Percentiles rank a stretch among this genome's conserved stretches.
These are phyloP conservation scores for Gasterosteus aculeatus DNA, from an alignment of 2,113 vertebrate genomes.

Conservation along the genomic window DNA sequence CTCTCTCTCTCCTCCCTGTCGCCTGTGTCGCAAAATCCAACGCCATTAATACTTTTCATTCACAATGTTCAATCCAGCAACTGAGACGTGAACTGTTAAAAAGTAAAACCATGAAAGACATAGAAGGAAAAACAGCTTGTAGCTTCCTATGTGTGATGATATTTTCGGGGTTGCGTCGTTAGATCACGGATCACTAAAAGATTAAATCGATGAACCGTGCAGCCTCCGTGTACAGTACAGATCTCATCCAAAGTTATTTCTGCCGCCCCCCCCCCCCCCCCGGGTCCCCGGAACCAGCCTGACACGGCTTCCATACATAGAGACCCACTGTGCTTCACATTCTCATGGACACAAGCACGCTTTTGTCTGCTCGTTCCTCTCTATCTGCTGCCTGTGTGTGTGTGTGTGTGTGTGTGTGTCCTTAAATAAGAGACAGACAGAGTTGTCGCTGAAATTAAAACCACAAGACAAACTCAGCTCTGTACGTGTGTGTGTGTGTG, in stretches of 20 bases:
- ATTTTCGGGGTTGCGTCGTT: neutral
- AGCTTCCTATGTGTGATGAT: neutral
- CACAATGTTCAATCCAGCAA: too few relatives aligned
- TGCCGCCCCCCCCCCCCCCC: neutral
- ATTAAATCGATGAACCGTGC: neutral
- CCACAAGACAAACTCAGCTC: neutral
- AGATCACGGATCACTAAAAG: neutral
- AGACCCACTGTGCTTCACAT: constrained; percentile 79
- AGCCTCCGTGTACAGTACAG: neutral
- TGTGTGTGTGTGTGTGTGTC: constrained; percentile 46
- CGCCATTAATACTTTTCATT: constrained; percentile 17
- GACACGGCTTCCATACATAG: constrained; percentile 75
- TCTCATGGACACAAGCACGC: constrained; percentile 78
- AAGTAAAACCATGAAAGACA: too few relatives aligned
- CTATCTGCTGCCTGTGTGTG: constrained; percentile 50
- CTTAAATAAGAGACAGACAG: constrained; percentile 14
- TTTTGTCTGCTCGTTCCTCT: constrained; percentile 73
- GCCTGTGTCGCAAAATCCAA: neutral
- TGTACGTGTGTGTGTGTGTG: too few relatives aligned
- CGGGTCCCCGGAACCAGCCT: constrained; percentile 63
- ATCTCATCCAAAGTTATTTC: neutral
- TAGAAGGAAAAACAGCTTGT: too few relatives aligned
- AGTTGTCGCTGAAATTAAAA: constrained; percentile 30
- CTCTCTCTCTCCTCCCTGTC: neutral
- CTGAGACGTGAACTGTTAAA: too few relatives aligned